Evolutionary conservation across 2,888 invertebrate genomes (phyloP).

Genomic region (Syrista parreyssii): DNA sequence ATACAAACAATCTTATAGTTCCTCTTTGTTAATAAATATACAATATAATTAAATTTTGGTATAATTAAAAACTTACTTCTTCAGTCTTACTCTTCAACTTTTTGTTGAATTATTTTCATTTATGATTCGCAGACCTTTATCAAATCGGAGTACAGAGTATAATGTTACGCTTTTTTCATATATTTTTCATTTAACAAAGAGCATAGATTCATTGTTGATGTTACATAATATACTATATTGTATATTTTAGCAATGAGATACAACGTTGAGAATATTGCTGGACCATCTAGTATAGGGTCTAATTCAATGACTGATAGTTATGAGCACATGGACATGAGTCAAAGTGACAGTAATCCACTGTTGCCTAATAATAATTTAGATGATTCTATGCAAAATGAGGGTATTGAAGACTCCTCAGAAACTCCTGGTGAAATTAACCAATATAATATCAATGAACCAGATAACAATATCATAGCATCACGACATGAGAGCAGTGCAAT

Average conservation of each 20-base stretch:
- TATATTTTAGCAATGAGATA: slow-evolving; percentile 29
- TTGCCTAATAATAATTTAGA: background rate
- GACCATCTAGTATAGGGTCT: slow-evolving; percentile 15
- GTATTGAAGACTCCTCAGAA: background rate
- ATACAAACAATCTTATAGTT: background rate
- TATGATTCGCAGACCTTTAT: background rate
- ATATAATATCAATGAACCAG: background rate
- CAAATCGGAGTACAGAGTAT: background rate
- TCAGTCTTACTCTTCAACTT: no score
- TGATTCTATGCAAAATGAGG: background rate
- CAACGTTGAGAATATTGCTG: slow-evolving; percentile 25
- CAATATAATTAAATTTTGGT: background rate
- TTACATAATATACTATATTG: background rate
- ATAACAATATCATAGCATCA: background rate
- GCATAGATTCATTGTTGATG: background rate
- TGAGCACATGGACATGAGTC: slow-evolving; percentile 34
- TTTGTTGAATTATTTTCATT: background rate
- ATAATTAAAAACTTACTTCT: background rate
- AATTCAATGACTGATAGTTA: slow-evolving; percentile 22
- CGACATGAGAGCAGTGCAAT: background rate
- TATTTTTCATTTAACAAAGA: background rate
- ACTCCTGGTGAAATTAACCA: background rate
- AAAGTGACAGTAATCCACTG: slow-evolving; percentile 11
- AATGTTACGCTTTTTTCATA: background rate
- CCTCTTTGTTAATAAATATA: background rate